Evolutionary conservation across 2,797 vertebrate genomes (phyloP).

Genomic region (Anas bernieri): DNA sequence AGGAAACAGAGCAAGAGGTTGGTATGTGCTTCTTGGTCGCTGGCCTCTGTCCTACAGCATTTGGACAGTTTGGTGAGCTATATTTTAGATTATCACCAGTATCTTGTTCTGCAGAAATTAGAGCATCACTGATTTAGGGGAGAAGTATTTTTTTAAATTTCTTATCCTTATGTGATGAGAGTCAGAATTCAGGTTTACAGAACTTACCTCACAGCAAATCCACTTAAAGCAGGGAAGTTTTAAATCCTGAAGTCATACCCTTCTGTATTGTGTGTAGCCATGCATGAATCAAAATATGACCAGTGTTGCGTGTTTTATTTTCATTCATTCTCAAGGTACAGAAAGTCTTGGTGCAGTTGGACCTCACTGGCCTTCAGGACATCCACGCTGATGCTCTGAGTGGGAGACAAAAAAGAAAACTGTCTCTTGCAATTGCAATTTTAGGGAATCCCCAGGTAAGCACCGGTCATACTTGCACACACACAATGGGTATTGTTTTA

Average conservation of each 20-base stretch:
- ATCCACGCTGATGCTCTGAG: conserved; percentile 84
- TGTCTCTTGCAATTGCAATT: conserved; percentile 91
- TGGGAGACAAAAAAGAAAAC: conserved; percentile 89
- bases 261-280: background rate
- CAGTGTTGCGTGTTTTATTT: background rate
- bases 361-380: conserved; percentile 85
- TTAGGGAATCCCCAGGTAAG: conserved; percentile 92
- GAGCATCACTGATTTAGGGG: background rate
- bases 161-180: too few relatives aligned
- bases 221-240: background rate
- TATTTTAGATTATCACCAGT: background rate
- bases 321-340: conserved; percentile 78
- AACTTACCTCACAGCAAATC: background rate
- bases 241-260: background rate
- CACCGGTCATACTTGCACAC: rapidly evolving
- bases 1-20: conserved; percentile 85
- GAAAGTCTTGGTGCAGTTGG: conserved; percentile 84
- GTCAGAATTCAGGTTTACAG: background rate
- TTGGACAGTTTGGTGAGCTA: background rate
- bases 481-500: rapidly evolving
- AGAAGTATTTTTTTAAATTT: background rate
- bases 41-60: background rate
- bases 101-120: background rate
- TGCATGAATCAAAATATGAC: rapidly evolving
- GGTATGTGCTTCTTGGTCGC: background rate